phyloP scores from a whole-genome alignment of 2,113 vertebrate genomes.

The Heptranchias perlo region DNA sequence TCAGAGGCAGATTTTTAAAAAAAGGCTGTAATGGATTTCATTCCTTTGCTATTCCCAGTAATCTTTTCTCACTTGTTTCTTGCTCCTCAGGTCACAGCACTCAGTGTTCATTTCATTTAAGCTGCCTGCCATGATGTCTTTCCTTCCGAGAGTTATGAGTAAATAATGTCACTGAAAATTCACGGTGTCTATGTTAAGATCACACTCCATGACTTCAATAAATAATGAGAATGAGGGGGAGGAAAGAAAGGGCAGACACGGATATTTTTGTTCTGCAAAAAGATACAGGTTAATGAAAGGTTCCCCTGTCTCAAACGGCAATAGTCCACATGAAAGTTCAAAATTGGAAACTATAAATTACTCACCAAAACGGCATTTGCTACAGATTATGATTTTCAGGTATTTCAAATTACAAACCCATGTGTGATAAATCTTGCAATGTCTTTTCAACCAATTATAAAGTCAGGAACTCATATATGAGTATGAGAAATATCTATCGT shows the following conservation, averaged over 20 bases:
- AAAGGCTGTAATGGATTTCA: background rate
- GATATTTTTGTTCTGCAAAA: background rate
- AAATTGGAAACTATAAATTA: constrained; percentile 13
- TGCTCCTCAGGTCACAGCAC: background rate
- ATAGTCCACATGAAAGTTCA: background rate
- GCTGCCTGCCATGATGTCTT: background rate
- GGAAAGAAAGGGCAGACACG: background rate
- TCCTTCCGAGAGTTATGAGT: background rate
- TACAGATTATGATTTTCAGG: background rate
- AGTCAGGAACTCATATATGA: background rate
- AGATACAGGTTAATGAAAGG: background rate
- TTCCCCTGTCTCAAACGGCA: background rate
- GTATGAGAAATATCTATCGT: background rate
- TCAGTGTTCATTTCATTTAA: background rate
- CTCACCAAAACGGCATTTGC: background rate
- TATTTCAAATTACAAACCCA: background rate
- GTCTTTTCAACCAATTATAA: background rate
- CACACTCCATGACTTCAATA: background rate
- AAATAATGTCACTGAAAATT: background rate
- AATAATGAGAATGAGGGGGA: background rate
- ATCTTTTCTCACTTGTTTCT: background rate
- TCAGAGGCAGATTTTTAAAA: no score
- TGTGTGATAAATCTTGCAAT: background rate
- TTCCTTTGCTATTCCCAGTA: background rate
- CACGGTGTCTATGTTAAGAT: background rate